Conservation (phyloP, 92 coral and sea anemone genomes). For the Phenganax subtilis region DNA sequence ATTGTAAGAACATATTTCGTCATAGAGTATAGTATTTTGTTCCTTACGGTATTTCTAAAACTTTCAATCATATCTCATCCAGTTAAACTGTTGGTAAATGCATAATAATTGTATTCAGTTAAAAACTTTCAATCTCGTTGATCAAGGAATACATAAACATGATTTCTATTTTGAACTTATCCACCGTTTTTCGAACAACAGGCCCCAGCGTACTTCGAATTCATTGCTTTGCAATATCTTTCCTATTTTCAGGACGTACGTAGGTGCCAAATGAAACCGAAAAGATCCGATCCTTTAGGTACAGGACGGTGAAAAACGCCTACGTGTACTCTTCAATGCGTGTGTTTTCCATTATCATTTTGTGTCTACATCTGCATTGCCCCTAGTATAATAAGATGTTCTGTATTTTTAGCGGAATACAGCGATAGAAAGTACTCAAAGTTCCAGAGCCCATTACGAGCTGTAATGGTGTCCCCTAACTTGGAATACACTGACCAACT, state of each 20-base stretch:
- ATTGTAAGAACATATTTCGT: too few relatives aligned
- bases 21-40: too few relatives aligned
- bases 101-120: too few relatives aligned
- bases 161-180: too few relatives aligned
- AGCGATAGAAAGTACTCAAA: constrained; percentile 52
- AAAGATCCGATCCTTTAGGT: constrained; percentile 12
- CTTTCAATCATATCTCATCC: not conserved
- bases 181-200: not conserved
- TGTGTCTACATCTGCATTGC: not conserved
- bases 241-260: not conserved
- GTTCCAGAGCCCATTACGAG: constrained; percentile 44
- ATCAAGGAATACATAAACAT: too few relatives aligned
- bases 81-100: not conserved
- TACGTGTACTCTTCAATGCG: not conserved
- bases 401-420: constrained; percentile 47
- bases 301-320: not conserved
- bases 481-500: constrained; percentile 14
- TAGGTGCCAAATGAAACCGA: not conserved
- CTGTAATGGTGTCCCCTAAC: constrained; percentile 34
- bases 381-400: not conserved
- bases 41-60: too few relatives aligned
- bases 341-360: not conserved
- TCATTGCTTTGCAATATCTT: not conserved
- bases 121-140: too few relatives aligned
- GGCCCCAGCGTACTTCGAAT: not conserved